Conservation (phyloP, 2,888 invertebrate genomes). For the Eulithis prunata region DNA sequence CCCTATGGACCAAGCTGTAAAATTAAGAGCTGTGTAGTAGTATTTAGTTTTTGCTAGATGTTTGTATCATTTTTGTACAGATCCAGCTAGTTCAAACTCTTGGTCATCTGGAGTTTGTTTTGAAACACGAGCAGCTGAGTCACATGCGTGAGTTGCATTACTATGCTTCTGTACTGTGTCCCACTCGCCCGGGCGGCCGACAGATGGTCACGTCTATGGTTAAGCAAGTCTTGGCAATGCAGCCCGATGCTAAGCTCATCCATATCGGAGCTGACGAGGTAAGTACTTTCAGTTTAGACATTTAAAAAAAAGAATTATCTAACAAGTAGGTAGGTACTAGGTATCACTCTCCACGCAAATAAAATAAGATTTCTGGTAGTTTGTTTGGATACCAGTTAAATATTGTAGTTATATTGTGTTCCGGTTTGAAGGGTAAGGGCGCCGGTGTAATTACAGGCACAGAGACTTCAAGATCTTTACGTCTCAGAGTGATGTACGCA, state of each 20-base stretch:
- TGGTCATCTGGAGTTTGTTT: conserved; percentile 93
- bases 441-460: too few relatives aligned
- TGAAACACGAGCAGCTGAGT: conserved; percentile 88
- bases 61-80: conserved; percentile 48
- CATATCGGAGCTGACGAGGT: conserved; percentile 94
- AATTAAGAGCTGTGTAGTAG: too few relatives aligned
- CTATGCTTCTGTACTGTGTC: conserved; percentile 90
- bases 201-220: conserved; percentile 87
- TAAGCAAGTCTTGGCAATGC: conserved; percentile 87
- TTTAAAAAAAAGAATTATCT: too few relatives aligned
- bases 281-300: conserved; percentile 25
- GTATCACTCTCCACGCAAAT: too few relatives aligned
- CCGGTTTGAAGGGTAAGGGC: too few relatives aligned
- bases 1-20: too few relatives aligned
- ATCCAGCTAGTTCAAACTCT: conserved; percentile 93
- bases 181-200: conserved; percentile 86
- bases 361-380: too few relatives aligned
- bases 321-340: too few relatives aligned
- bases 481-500: too few relatives aligned
- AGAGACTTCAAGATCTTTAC: too few relatives aligned
- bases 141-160: conserved; percentile 86
- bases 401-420: too few relatives aligned
- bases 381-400: too few relatives aligned
- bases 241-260: conserved; percentile 86
- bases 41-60: neutral